Conservation (phyloP, 2,113 vertebrate genomes). For the Egretta garzetta region DNA sequence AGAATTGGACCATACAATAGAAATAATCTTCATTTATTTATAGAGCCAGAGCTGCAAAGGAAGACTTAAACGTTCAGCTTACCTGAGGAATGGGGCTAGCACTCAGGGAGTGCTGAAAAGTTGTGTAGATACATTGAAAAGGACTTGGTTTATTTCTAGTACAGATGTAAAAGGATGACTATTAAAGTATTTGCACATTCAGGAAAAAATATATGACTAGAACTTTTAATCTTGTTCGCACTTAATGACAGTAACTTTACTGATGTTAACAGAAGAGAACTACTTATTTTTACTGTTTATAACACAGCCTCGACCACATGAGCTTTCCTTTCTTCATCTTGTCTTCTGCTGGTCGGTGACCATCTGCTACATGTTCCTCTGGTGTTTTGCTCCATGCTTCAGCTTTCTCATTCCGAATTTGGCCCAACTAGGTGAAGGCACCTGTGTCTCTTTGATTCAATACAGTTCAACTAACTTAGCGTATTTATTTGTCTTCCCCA, state of each 20-base stretch:
- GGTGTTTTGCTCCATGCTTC: neutral
- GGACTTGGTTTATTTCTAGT: neutral
- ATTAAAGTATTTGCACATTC: neutral
- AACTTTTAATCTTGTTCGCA: neutral
- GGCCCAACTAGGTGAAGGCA: neutral
- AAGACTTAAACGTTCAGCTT: neutral
- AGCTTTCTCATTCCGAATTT: neutral
- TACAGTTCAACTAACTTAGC: neutral
- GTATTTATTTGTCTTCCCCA: neutral
- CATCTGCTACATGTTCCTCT: neutral
- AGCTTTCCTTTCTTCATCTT: neutral
- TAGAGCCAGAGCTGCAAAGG: neutral
- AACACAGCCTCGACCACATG: neutral
- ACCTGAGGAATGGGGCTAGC: neutral
- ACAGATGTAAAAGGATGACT: neutral
- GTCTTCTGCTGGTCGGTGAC: neutral
- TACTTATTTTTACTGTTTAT: neutral
- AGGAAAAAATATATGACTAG: neutral
- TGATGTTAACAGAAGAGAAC: neutral
- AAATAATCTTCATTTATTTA: neutral
- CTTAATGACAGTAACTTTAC: neutral
- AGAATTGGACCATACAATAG: neutral
- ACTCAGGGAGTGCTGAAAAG: neutral
- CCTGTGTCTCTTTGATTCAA: accelerated
- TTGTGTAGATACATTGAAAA: neutral